Percentiles rank a stretch among this genome's conserved stretches.
These are phyloP conservation scores for Nothoprocta perdicaria DNA, from an alignment of 2,113 vertebrate species.

Conservation along the genomic window DNA sequence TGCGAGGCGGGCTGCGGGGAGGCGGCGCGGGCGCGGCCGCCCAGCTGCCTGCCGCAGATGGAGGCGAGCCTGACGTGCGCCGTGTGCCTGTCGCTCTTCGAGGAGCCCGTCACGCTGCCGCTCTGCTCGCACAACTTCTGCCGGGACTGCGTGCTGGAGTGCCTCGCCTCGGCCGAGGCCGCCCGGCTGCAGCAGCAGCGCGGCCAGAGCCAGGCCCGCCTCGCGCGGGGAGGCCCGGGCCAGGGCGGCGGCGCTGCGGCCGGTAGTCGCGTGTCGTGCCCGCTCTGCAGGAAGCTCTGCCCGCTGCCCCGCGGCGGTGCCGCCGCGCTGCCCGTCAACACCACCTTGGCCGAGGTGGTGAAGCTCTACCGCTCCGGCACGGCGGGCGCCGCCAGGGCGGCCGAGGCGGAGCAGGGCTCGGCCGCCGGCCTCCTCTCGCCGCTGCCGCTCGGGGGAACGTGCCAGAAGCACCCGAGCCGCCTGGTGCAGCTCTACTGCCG, in stretches of 20 bases:
- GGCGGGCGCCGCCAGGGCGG: neutral
- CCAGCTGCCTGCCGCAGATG: slow-evolving; percentile 12
- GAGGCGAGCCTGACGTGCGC: slow-evolving; percentile 76
- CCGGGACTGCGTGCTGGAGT: slow-evolving; percentile 64
- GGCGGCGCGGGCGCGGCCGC: neutral
- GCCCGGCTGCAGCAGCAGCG: neutral
- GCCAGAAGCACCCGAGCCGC: slow-evolving; percentile 61
- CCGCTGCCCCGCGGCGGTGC: slow-evolving; percentile 58
- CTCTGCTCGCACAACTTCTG: slow-evolving; percentile 77
- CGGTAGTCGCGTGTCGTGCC: slow-evolving; percentile 38
- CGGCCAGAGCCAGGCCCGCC: neutral
- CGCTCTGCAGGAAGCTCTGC: slow-evolving; percentile 66
- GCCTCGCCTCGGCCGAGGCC: slow-evolving; percentile 16
- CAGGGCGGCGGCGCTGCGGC: neutral
- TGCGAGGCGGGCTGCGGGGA: neutral
- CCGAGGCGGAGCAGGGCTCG: neutral
- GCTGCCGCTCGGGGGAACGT: neutral
- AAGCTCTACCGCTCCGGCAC: slow-evolving; percentile 28
- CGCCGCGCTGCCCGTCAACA: slow-evolving; percentile 63
- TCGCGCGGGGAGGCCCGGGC: neutral
- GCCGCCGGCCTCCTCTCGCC: neutral
- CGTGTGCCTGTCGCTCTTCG: slow-evolving; percentile 70
- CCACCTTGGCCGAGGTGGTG: slow-evolving; percentile 68
- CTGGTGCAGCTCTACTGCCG: slow-evolving; percentile 72
- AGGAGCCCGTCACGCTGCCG: slow-evolving; percentile 73